Conservation (phyloP, 1,140 invertebrate species). For the Bombus ignitus region DNA sequence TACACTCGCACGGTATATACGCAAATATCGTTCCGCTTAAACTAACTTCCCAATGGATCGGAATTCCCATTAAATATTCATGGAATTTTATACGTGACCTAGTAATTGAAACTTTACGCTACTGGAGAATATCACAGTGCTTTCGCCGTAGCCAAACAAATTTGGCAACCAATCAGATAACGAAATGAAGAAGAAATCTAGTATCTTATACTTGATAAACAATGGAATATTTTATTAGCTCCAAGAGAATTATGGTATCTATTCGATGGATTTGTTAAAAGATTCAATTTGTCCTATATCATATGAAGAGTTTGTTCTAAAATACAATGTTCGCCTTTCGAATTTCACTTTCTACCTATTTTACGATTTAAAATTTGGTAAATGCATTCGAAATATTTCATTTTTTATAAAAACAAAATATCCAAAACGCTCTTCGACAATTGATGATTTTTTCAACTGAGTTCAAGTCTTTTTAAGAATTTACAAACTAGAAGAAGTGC, state of each 20-base stretch:
- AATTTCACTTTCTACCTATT: no score
- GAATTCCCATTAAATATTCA: slow-evolving; percentile 22
- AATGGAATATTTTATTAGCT: slow-evolving; percentile 21
- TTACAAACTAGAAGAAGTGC: no score
- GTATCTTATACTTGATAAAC: not conserved
- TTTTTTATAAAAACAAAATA: no score
- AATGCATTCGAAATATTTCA: no score
- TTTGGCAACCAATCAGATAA: not conserved
- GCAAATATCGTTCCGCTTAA: not conserved
- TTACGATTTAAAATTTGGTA: no score
- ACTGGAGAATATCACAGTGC: not conserved
- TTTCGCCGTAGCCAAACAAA: not conserved
- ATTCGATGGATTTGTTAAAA: not conserved
- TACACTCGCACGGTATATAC: not conserved
- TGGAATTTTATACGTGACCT: slow-evolving; percentile 2
- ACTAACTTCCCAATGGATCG: slow-evolving; percentile 9
- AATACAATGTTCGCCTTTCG: no score
- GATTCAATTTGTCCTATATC: not conserved
- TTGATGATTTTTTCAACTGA: no score
- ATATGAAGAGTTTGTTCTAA: no score
- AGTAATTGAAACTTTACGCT: slow-evolving; percentile 28
- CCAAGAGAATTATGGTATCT: not conserved
- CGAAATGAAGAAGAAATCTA: not conserved
- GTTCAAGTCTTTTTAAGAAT: no score
- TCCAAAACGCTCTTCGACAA: no score